Conservation (phyloP, 2,113 vertebrate genomes). For the Lota lota region DNA sequence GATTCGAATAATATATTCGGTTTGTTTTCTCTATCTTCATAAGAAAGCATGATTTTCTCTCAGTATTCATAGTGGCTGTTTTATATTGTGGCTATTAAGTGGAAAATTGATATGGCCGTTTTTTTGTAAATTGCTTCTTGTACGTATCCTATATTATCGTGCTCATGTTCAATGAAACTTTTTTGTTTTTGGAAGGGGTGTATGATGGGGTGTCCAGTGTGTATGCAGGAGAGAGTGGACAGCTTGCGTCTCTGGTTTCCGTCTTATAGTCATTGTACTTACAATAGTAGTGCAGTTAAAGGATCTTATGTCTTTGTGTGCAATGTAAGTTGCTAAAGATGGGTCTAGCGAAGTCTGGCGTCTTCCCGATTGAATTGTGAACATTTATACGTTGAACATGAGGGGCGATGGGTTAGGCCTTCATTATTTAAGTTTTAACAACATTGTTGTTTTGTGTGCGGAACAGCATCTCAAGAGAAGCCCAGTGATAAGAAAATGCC, state of each 20-base stretch:
- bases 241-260: conserved; percentile 2
- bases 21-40: conserved; percentile 57
- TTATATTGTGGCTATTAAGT: conserved; percentile 69
- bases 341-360: too few species aligned
- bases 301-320: too few species aligned
- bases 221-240: conserved; percentile 19
- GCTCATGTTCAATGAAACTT: conserved; percentile 33
- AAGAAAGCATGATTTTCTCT: conserved; percentile 70
- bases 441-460: too few species aligned
- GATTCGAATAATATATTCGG: conserved; percentile 47
- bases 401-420: too few species aligned
- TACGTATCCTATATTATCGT: conserved; percentile 45
- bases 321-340: too few species aligned
- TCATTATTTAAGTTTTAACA: too few species aligned
- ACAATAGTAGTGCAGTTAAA: too few species aligned
- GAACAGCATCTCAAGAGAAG: too few species aligned
- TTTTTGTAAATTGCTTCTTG: conserved; percentile 67
- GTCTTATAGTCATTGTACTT: too few species aligned
- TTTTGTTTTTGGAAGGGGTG: conserved; percentile 17
- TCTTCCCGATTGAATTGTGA: too few species aligned
- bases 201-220: conserved; percentile 7
- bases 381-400: too few species aligned
- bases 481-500: too few species aligned
- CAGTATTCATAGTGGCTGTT: conserved; percentile 70
- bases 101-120: conserved; percentile 57